A percentile compares a stretch with the other conserved stretches of the same genome.
These are phyloP conservation scores for Babylonia areolata DNA, from an alignment of 1,140 invertebrate species.

Conservation along the genomic window DNA sequence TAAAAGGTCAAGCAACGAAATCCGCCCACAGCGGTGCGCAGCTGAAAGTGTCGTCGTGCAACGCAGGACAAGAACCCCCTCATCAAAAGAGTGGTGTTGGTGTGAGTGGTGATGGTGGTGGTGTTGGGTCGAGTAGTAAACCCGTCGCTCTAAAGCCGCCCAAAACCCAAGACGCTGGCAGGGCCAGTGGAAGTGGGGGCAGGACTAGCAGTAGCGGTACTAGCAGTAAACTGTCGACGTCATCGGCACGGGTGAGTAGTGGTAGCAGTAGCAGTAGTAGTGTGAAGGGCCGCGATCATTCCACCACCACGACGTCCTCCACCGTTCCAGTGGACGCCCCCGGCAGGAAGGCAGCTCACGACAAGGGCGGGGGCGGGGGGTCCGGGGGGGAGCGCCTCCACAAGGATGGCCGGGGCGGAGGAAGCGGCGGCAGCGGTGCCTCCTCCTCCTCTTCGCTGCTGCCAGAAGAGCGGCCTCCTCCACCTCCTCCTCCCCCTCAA, in stretches of 20 bases:
- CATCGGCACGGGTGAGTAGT: neutral
- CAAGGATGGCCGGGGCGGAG: neutral
- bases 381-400: too few relatives aligned
- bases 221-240: neutral
- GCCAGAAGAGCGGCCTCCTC: neutral
- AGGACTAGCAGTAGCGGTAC: neutral
- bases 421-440: neutral
- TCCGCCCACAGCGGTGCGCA: neutral
- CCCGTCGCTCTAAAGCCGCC: neutral
- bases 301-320: neutral
- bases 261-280: too few relatives aligned
- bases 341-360: neutral
- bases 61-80: neutral
- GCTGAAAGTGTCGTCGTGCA: neutral
- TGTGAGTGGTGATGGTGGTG: too few relatives aligned
- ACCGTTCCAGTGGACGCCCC: neutral
- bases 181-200: neutral
- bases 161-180: neutral
- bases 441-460: too few relatives aligned
- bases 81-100: neutral
- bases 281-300: neutral
- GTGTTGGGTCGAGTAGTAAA: too few relatives aligned
- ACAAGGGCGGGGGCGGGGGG: neutral
- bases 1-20: constrained; percentile 17
- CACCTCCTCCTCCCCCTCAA: too few relatives aligned